These are phyloP conservation scores for Lampris megalopsis DNA, from an alignment of 2,113 vertebrate genomes.

Conservation along the genomic window DNA sequence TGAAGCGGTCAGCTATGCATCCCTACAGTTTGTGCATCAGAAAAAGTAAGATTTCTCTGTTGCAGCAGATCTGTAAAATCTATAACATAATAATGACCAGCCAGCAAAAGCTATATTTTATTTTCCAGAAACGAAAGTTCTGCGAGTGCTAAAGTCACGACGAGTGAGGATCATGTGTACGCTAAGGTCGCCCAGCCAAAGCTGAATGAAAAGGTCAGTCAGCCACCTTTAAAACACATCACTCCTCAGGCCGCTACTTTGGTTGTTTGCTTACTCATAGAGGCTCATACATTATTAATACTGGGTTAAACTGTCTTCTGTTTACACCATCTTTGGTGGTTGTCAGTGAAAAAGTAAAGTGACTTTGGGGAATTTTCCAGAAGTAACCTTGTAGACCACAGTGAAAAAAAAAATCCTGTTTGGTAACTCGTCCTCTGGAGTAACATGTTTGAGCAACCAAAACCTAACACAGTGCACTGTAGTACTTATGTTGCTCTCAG, in stretches of 20 bases:
- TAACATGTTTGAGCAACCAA: too few species aligned
- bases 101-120: background rate
- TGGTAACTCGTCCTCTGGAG: too few species aligned
- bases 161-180: conserved; percentile 28
- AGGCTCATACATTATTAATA: too few species aligned
- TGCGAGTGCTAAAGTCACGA: background rate
- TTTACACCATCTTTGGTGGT: too few species aligned
- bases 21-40: conserved; percentile 47
- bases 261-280: too few species aligned
- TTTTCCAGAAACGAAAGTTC: conserved; percentile 19
- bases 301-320: too few species aligned
- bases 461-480: too few species aligned
- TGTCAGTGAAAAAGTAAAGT: too few species aligned
- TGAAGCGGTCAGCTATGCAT: conserved; percentile 57
- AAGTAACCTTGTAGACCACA: too few species aligned
- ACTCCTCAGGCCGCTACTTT: background rate
- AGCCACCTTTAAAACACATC: conserved; percentile 1
- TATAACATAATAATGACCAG: background rate
- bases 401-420: too few species aligned
- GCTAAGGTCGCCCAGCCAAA: conserved; percentile 31
- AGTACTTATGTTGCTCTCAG: too few species aligned
- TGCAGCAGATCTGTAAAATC: background rate
- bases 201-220: conserved; percentile 37
- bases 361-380: too few species aligned
- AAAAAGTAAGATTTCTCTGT: conserved; percentile 37